Evolutionary conservation across 1,140 invertebrate genomes (phyloP).

Genomic region (Trichoplusia ni): DNA sequence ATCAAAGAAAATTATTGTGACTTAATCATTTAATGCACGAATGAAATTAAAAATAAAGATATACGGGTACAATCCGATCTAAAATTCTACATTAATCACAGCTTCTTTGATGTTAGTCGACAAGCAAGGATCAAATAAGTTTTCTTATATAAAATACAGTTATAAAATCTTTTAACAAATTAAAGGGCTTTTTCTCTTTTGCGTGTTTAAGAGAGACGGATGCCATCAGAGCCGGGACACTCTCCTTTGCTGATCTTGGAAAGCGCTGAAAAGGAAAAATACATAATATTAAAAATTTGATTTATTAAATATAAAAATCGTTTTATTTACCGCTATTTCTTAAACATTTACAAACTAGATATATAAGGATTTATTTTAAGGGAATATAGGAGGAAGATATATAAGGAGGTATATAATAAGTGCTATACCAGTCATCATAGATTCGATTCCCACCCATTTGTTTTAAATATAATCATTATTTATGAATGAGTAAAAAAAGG

Average conservation of each 20-base stretch:
- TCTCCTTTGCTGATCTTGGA: slow-evolving; percentile 80
- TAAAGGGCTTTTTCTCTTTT: neutral
- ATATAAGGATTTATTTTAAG: too few relatives aligned
- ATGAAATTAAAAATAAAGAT: neutral
- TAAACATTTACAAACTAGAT: too few relatives aligned
- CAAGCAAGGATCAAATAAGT: neutral
- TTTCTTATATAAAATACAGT: slow-evolving; percentile 9
- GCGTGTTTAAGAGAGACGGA: slow-evolving; percentile 78
- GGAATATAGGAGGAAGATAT: too few relatives aligned
- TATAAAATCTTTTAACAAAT: slow-evolving; percentile 12
- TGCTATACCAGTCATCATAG: too few relatives aligned
- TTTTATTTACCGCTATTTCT: too few relatives aligned
- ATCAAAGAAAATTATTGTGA: too few relatives aligned
- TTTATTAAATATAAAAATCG: too few relatives aligned
- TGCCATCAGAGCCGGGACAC: slow-evolving; percentile 80
- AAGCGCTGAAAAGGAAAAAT: slow-evolving; percentile 66
- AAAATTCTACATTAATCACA: slow-evolving; percentile 39
- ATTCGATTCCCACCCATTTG: too few relatives aligned
- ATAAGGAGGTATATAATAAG: neutral
- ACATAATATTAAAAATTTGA: neutral
- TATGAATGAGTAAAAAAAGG: too few relatives aligned
- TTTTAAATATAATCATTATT: too few relatives aligned
- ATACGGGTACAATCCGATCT: neutral
- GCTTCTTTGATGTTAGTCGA: slow-evolving; percentile 42
- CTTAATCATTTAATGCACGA: neutral